Percentiles rank a stretch among this genome's conserved stretches.
phyloP scores from a whole-genome alignment of 1,140 invertebrate species.

The Helicoverpa zea region DNA sequence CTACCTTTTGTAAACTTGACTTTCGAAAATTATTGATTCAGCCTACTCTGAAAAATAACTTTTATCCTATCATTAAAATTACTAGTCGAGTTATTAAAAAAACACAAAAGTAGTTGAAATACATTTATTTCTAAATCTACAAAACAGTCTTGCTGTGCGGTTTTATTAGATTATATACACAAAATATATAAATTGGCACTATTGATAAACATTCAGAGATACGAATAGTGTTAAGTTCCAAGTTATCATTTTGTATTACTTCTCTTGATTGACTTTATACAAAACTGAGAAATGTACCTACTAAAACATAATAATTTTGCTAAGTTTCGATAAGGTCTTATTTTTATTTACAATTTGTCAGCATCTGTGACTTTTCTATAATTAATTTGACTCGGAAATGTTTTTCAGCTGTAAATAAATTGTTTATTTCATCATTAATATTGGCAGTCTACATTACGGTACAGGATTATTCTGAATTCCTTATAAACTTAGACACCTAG shows the following conservation, averaged over 20 bases:
- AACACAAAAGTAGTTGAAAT: constrained; percentile 10
- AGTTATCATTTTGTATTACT: not conserved
- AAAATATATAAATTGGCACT: constrained; percentile 9
- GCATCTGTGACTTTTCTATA: too few species aligned
- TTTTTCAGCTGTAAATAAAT: not conserved
- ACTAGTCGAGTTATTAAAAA: not conserved
- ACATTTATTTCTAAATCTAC: constrained; percentile 36
- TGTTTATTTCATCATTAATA: not conserved
- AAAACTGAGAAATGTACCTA: not conserved
- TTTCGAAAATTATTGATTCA: too few species aligned
- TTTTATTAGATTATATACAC: constrained; percentile 20
- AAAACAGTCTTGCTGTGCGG: constrained; percentile 40
- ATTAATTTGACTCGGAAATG: not conserved
- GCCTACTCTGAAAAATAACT: not conserved
- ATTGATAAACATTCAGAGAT: not conserved
- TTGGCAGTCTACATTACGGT: constrained; percentile 2
- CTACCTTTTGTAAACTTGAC: too few species aligned
- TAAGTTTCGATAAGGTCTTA: too few species aligned
- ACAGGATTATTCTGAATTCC: not conserved
- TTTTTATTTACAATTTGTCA: too few species aligned
- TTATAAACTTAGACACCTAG: too few species aligned
- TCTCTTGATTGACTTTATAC: not conserved
- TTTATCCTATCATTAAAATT: too few species aligned
- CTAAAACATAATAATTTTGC: too few species aligned
- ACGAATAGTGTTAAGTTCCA: not conserved